These are phyloP conservation scores for Nesogale talazaci DNA, from an alignment of 2,113 vertebrate genomes.

Conservation along the genomic window DNA sequence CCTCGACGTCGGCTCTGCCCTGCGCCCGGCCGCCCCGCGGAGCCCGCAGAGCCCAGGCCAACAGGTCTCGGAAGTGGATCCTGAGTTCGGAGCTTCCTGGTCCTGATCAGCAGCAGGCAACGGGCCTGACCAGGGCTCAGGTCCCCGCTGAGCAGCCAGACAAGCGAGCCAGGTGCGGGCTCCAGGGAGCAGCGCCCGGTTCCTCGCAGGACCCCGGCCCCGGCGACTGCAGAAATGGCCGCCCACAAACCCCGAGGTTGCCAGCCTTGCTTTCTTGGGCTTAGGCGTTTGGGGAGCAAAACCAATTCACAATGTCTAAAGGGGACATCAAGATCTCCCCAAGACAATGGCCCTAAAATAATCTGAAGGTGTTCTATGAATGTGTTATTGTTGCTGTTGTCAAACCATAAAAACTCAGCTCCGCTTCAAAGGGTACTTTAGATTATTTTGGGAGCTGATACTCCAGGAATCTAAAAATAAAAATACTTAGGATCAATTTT, in stretches of 20 bases:
- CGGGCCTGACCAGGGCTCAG: neutral
- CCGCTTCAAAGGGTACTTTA: neutral
- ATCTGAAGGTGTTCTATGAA: neutral
- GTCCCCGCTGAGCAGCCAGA: neutral
- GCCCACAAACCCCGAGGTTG: neutral
- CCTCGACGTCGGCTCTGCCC: neutral
- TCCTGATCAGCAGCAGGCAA: neutral
- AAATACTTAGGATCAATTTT: neutral
- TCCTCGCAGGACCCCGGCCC: neutral
- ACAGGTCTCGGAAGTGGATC: constrained; percentile 54
- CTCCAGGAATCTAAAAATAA: constrained; percentile 5
- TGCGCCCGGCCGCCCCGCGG: neutral
- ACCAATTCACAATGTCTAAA: constrained; percentile 2
- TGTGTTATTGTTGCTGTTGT: neutral
- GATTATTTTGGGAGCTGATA: neutral
- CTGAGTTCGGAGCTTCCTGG: no score
- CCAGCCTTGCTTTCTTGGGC: neutral
- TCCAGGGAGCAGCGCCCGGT: neutral
- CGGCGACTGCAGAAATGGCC: no score
- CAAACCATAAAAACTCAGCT: neutral
- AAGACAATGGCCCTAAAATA: constrained; percentile 9
- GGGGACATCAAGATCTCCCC: neutral
- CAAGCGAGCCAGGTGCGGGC: neutral
- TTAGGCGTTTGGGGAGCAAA: neutral
- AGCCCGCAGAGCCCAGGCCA: neutral